Evolutionary conservation across 2,888 invertebrate species (phyloP).

Genomic region (Morpho achilles): DNA sequence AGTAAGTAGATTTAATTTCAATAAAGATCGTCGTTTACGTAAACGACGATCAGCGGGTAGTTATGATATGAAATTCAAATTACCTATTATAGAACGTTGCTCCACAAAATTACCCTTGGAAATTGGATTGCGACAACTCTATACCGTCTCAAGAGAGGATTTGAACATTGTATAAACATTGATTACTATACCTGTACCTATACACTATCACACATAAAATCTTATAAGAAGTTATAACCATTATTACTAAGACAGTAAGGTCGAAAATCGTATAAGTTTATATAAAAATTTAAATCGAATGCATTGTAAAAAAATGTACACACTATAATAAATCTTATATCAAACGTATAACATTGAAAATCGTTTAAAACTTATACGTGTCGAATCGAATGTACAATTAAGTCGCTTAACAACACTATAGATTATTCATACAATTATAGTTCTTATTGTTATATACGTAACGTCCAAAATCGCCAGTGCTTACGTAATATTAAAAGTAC

Average conservation of each 20-base stretch:
- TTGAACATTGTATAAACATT: conserved; percentile 12
- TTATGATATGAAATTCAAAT: conserved; percentile 6
- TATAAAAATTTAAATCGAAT: no score
- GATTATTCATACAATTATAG: background rate
- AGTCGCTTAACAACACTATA: background rate
- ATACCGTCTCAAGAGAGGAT: conserved; percentile 9
- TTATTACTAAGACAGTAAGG: no score
- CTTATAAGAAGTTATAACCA: no score
- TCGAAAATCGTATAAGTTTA: no score
- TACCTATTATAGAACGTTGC: conserved; percentile 5
- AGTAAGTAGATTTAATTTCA: no score
- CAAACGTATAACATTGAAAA: no score
- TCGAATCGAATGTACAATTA: conserved; percentile 11
- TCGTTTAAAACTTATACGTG: background rate
- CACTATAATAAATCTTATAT: no score
- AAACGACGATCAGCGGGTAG: background rate
- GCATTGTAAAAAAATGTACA: no score
- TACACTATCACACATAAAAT: no score
- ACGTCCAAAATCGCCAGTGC: background rate
- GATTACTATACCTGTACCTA: conserved; percentile 17
- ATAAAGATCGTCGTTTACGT: no score
- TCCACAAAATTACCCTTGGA: conserved; percentile 6
- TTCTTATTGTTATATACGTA: background rate
- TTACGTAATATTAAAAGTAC: no score
- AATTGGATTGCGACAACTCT: conserved; percentile 11